Evolutionary conservation across 2,888 invertebrate genomes (phyloP).

Genomic region (Hoplodrina blanda): DNA sequence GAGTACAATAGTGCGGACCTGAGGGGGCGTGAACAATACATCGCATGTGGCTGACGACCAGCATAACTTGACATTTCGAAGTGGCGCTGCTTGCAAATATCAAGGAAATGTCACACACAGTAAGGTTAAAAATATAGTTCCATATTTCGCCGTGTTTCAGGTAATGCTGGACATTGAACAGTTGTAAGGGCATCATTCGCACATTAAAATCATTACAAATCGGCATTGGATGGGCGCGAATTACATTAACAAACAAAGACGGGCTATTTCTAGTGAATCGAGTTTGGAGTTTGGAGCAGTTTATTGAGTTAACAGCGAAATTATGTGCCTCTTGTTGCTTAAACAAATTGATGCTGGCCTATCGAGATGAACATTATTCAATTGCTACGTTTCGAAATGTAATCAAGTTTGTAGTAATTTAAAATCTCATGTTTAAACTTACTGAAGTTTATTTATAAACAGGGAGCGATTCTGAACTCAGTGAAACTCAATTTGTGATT

Average conservation of each 20-base stretch:
- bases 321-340: constrained; percentile 83
- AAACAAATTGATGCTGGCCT: constrained; percentile 70
- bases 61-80: constrained; percentile 36
- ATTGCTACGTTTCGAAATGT: constrained; percentile 58
- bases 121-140: background rate
- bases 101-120: constrained; percentile 22
- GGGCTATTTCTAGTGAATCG: constrained; percentile 80
- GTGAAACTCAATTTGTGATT: too few relatives aligned
- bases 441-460: background rate
- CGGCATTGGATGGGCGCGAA: constrained; percentile 81
- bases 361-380: constrained; percentile 58
- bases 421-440: constrained; percentile 3
- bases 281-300: constrained; percentile 77
- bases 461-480: background rate
- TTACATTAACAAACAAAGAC: constrained; percentile 80
- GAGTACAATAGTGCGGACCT: constrained; percentile 76
- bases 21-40: constrained; percentile 74
- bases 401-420: constrained; percentile 66
- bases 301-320: constrained; percentile 86
- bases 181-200: constrained; percentile 70
- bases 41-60: constrained; percentile 59
- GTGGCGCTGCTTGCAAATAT: constrained; percentile 46
- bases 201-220: constrained; percentile 89
- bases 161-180: constrained; percentile 14
- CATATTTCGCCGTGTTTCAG: constrained; percentile 15